Evolutionary conservation across 2,113 vertebrate species (phyloP).

Genomic region (Pseudolaguvia tuberculata): DNA sequence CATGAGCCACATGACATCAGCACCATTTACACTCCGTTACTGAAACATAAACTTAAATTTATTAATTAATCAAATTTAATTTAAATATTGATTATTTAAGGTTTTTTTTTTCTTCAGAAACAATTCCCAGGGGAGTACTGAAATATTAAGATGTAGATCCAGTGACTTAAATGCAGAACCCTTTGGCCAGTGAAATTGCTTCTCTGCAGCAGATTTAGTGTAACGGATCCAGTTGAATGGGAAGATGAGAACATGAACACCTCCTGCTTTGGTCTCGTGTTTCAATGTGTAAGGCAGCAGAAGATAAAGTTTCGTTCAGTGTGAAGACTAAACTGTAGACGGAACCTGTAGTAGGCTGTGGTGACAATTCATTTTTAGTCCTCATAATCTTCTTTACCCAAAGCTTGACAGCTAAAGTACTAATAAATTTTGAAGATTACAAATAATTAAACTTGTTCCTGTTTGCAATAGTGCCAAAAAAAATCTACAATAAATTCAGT

Average conservation of each 20-base stretch:
- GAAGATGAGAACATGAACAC: conserved; percentile 61
- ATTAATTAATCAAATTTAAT: too few species aligned
- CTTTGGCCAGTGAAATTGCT: conserved; percentile 54
- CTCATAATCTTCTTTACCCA: too few species aligned
- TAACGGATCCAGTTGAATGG: conserved; percentile 53
- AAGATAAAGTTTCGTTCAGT: conserved; percentile 27
- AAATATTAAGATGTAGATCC: conserved; percentile 61
- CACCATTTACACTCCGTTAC: too few species aligned
- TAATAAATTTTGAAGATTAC: too few species aligned
- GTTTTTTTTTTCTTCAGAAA: conserved; percentile 35
- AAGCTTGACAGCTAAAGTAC: too few species aligned
- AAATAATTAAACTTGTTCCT: too few species aligned
- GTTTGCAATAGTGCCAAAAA: too few species aligned
- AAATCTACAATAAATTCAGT: too few species aligned
- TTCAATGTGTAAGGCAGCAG: conserved; percentile 28
- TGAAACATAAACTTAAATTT: too few species aligned
- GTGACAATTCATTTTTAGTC: too few species aligned
- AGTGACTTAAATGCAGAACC: conserved; percentile 57
- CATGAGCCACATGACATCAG: too few species aligned
- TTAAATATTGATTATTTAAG: neutral
- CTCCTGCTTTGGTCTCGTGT: conserved; percentile 44
- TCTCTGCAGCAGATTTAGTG: conserved; percentile 50
- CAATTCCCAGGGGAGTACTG: conserved; percentile 69
- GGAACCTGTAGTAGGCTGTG: neutral
- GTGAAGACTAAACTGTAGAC: conserved; percentile 11